These are phyloP conservation scores for Bombus impatiens DNA, from an alignment of 1,140 invertebrate species.

Conservation along the genomic window DNA sequence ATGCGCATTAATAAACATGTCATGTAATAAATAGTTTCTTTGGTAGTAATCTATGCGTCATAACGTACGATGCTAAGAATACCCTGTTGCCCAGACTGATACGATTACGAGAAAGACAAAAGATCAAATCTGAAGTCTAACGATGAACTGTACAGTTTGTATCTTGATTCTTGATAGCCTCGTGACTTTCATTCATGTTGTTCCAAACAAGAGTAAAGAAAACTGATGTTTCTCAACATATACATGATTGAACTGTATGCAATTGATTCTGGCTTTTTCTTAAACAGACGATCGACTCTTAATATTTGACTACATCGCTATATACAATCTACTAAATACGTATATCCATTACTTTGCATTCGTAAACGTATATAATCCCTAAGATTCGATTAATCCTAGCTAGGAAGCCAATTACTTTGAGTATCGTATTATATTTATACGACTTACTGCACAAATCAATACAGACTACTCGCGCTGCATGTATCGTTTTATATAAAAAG, in stretches of 20 bases:
- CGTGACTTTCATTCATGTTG: not conserved
- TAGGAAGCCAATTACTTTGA: slow-evolving; percentile 71
- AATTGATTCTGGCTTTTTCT: slow-evolving; percentile 57
- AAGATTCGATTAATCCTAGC: slow-evolving; percentile 69
- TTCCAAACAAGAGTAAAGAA: not conserved
- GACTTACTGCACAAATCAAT: slow-evolving; percentile 62
- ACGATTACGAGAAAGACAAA: slow-evolving; percentile 45
- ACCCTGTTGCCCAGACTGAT: slow-evolving; percentile 70
- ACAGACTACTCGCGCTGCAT: slow-evolving; percentile 69
- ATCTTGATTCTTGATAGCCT: not conserved
- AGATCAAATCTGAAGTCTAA: slow-evolving; percentile 29
- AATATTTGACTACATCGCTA: slow-evolving; percentile 60
- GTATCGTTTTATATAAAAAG: slow-evolving; percentile 57
- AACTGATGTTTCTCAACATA: not conserved
- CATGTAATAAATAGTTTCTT: slow-evolving; percentile 29
- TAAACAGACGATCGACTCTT: slow-evolving; percentile 69
- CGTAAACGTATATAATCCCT: slow-evolving; percentile 60
- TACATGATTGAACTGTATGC: slow-evolving; percentile 15
- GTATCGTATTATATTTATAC: slow-evolving; percentile 52
- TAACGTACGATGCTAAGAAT: slow-evolving; percentile 56
- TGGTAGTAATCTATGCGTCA: slow-evolving; percentile 17
- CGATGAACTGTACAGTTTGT: not conserved
- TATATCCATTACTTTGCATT: slow-evolving; percentile 63
- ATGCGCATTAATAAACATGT: not conserved
- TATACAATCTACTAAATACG: slow-evolving; percentile 68